These are phyloP conservation scores for Coracopsis vasa DNA, from an alignment of 2,113 vertebrate genomes.

Conservation along the genomic window DNA sequence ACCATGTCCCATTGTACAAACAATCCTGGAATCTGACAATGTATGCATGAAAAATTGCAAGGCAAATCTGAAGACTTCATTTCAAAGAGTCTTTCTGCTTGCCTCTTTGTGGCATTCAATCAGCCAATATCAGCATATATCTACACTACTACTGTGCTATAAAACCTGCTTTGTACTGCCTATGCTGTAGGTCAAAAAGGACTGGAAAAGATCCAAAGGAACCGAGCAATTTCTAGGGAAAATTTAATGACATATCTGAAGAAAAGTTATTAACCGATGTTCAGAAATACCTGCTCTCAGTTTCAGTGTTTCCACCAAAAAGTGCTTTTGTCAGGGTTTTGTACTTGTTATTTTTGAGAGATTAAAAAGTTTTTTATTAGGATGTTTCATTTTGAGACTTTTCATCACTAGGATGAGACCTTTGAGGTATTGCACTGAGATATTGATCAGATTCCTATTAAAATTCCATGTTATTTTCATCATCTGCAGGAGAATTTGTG, in stretches of 20 bases:
- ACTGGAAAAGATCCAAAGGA: conserved; percentile 7
- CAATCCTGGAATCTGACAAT: background rate
- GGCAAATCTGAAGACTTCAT: background rate
- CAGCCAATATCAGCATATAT: background rate
- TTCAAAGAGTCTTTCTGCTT: background rate
- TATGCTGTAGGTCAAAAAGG: background rate
- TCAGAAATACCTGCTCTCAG: background rate
- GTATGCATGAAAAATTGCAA: background rate
- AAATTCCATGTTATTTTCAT: background rate
- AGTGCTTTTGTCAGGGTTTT: conserved; percentile 32
- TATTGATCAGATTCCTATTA: conserved; percentile 27
- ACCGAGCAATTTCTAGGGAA: background rate
- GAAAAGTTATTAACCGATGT: background rate
- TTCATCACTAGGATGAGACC: background rate
- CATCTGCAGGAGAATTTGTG: background rate
- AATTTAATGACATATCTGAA: background rate
- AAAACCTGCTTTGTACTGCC: background rate
- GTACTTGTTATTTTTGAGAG: conserved; percentile 3
- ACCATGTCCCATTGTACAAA: background rate
- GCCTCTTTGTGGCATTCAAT: background rate
- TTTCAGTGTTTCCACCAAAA: conserved; percentile 16
- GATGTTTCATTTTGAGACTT: background rate
- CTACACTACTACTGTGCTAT: background rate
- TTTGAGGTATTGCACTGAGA: conserved; percentile 25
- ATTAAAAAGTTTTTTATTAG: conserved; percentile 34